Conservation (phyloP, 2,113 vertebrate genomes). For the Sapayoa aenigma region DNA sequence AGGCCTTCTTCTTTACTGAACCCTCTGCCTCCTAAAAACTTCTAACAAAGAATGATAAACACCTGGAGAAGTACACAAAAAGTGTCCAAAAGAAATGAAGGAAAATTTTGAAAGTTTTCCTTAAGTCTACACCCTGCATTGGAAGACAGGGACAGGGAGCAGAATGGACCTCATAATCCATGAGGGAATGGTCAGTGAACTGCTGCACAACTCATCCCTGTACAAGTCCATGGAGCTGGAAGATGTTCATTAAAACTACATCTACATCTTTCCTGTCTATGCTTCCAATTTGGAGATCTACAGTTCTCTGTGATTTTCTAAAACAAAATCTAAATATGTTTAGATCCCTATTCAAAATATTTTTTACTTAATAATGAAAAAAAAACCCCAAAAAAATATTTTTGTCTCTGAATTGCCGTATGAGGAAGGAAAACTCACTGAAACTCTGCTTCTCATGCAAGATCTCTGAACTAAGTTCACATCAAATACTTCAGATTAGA, state of each 20-base stretch:
- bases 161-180: not conserved
- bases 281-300: not conserved
- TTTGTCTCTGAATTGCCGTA: not conserved
- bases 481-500: not conserved
- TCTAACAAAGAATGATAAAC: too few species aligned
- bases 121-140: too few species aligned
- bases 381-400: not conserved
- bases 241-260: not conserved
- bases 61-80: too few species aligned
- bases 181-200: not conserved
- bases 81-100: too few species aligned
- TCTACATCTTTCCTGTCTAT: not conserved
- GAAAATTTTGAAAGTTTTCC: too few species aligned
- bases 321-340: not conserved
- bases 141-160: not conserved
- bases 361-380: not conserved
- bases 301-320: not conserved
- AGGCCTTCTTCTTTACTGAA: too few species aligned
- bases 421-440: not conserved
- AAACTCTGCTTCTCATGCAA: not conserved
- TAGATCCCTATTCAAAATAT: not conserved
- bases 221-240: not conserved
- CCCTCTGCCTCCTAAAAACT: too few species aligned
- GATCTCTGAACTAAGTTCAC: not conserved
- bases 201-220: not conserved